Conservation (phyloP, 2,797 vertebrate genomes). For the Oreochromis grahami region DNA sequence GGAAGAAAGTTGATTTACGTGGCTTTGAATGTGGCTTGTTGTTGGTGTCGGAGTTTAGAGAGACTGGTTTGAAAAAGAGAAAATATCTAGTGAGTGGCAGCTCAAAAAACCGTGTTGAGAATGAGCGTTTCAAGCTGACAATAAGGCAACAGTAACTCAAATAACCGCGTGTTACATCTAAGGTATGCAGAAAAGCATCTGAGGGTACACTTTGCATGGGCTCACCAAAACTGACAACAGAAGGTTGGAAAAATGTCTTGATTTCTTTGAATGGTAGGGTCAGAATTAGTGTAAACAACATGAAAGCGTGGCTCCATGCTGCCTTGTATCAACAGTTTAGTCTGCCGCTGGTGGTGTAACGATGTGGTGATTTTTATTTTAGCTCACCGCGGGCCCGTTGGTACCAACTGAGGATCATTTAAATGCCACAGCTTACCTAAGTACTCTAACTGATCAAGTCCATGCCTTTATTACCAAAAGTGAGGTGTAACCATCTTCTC, state of each 20-base stretch:
- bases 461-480: not conserved
- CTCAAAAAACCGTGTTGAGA: not conserved
- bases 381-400: fast-evolving
- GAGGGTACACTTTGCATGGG: not conserved
- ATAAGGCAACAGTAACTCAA: not conserved
- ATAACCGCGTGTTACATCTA: not conserved
- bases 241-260: not conserved
- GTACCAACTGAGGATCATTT: not conserved
- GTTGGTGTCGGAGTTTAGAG: not conserved
- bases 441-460: not conserved
- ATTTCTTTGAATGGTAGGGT: not conserved
- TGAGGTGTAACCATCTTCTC: not conserved
- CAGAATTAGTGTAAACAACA: not conserved
- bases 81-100: not conserved
- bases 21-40: not conserved
- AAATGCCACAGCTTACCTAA: not conserved
- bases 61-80: not conserved
- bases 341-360: not conserved
- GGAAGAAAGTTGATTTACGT: not conserved
- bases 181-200: not conserved
- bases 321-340: not conserved
- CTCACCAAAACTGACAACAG: not conserved
- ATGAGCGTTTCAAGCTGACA: not conserved
- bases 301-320: not conserved
- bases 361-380: not conserved